Percentiles rank a stretch among this genome's conserved stretches.
phyloP scores from a whole-genome alignment of 2,113 vertebrate genomes.

The Phocoena phocoena region DNA sequence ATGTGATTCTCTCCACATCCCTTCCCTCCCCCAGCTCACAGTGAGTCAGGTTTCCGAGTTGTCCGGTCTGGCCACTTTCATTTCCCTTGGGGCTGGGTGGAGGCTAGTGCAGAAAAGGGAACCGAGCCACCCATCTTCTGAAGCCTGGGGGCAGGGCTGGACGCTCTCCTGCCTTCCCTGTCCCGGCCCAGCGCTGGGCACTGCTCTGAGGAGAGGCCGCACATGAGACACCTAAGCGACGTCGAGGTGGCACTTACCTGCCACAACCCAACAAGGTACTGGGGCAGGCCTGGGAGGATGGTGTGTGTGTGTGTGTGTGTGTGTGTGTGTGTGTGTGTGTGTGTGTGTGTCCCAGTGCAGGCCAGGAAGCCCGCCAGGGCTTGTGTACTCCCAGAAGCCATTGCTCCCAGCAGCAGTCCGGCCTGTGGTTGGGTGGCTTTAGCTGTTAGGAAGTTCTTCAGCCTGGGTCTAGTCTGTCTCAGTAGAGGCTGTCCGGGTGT shows the following conservation, averaged over 20 bases:
- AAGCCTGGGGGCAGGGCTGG: conserved; percentile 13
- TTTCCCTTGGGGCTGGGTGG: conserved; percentile 74
- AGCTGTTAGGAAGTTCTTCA: background rate
- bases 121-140: conserved; percentile 42
- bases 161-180: background rate
- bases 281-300: background rate
- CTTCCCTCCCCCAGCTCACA: background rate
- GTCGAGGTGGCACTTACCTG: background rate
- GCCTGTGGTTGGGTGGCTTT: background rate
- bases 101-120: conserved; percentile 66
- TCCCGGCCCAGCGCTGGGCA: background rate
- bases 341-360: background rate
- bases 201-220: background rate
- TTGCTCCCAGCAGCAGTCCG: background rate
- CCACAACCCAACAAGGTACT: background rate
- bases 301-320: background rate
- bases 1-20: background rate
- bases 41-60: conserved; percentile 57
- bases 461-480: background rate
- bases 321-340: background rate
- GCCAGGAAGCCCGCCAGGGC: background rate
- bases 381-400: background rate
- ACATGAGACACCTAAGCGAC: background rate
- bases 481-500: background rate
- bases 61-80: conserved; percentile 63